Evolutionary conservation across 1,140 invertebrate species (phyloP).

Genomic region (Drosophila subpulchrella): DNA sequence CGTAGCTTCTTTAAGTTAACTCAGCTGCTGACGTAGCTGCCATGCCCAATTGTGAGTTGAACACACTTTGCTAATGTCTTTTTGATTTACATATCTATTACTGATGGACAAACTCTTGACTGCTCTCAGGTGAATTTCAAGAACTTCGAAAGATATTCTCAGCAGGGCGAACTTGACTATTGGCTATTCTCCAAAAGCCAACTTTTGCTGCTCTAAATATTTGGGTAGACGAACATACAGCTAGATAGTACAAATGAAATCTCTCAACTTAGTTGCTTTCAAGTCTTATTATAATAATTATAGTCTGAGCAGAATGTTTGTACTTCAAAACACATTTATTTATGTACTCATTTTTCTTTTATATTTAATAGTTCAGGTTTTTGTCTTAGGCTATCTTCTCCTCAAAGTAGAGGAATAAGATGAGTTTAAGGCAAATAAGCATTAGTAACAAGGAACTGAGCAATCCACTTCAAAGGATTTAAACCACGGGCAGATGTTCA

Average conservation of each 20-base stretch:
- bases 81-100: conserved; percentile 34
- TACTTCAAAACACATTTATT: not conserved
- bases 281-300: too few species aligned
- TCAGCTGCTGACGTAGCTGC: conserved; percentile 38
- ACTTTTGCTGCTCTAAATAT: too few species aligned
- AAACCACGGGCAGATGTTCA: conserved; percentile 86
- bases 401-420: too few species aligned
- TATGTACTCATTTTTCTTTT: conserved; percentile 17
- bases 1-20: conserved; percentile 7
- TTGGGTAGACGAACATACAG: too few species aligned
- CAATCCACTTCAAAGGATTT: not conserved
- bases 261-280: too few species aligned
- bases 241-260: too few species aligned
- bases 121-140: not conserved
- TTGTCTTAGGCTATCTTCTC: not conserved
- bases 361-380: conserved; percentile 4
- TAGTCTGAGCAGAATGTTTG: not conserved
- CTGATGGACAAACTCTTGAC: not conserved
- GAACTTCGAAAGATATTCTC: not conserved
- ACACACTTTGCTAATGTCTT: conserved; percentile 12
- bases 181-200: too few species aligned
- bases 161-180: not conserved
- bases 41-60: conserved; percentile 38
- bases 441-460: conserved; percentile 23
- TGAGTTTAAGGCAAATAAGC: not conserved